Percentiles rank a stretch among this genome's conserved stretches.
These are phyloP conservation scores for Geodia barretti DNA, from an alignment of 37 sponge, comb jelly and placozoan genomes.

Conservation along the genomic window DNA sequence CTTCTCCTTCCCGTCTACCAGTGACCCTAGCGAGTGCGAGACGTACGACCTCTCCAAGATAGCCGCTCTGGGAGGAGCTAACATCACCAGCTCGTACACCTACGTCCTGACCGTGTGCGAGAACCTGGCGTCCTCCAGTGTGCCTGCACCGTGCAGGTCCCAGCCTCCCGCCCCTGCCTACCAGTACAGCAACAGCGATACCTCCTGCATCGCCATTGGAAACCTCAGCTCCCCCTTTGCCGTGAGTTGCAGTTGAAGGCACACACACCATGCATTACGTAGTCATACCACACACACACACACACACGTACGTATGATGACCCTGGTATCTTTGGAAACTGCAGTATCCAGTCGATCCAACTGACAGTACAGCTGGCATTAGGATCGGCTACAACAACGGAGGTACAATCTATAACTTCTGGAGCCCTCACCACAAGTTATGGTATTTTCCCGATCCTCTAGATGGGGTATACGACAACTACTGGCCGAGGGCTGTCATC, in stretches of 20 bases:
- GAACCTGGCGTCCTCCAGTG: slow-evolving; percentile 10
- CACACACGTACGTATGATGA: too few species aligned
- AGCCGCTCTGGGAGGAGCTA: not conserved
- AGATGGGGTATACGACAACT: not conserved
- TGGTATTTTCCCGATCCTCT: too few species aligned
- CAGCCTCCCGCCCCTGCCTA: slow-evolving; percentile 19
- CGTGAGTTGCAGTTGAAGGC: slow-evolving; percentile 15
- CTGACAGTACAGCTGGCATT: slow-evolving; percentile 48
- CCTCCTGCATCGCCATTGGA: slow-evolving; percentile 29
- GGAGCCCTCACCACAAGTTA: too few species aligned
- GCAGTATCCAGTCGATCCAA: slow-evolving; percentile 70
- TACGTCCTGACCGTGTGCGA: slow-evolving; percentile 41
- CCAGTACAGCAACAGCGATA: slow-evolving; percentile 6
- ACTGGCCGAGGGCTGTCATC: slow-evolving; percentile 46
- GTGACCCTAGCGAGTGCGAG: slow-evolving; percentile 10
- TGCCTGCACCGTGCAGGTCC: slow-evolving; percentile 29
- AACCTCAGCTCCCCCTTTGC: slow-evolving; percentile 19
- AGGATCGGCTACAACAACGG: slow-evolving; percentile 67
- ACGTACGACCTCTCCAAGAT: slow-evolving; percentile 31
- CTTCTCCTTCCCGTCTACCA: slow-evolving; percentile 45
- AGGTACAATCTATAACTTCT: slow-evolving; percentile 34
- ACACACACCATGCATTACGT: too few species aligned
- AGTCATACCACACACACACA: too few species aligned
- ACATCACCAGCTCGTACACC: slow-evolving; percentile 2
- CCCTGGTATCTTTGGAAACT: too few species aligned